These are phyloP conservation scores for Pangasius mekongensis DNA, from an alignment of 2,797 vertebrate species.

Conservation along the genomic window DNA sequence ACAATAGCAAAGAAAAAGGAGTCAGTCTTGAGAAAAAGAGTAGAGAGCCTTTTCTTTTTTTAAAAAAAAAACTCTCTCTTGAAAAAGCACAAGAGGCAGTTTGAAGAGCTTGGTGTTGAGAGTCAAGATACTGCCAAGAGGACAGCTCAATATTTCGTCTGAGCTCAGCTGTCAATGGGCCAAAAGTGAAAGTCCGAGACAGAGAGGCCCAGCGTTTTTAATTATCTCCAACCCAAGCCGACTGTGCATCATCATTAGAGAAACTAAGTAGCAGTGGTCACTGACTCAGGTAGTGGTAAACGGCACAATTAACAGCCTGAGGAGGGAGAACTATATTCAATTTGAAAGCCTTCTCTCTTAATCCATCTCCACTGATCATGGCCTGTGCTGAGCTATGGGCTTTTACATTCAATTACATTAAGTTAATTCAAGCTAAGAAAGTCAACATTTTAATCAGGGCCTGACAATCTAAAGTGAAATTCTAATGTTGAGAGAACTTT, in stretches of 20 bases:
- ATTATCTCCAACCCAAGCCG: conserved; percentile 95
- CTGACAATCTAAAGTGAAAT: conserved; percentile 80
- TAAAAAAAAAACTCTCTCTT: conserved; percentile 13
- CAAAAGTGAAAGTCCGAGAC: conserved; percentile 75
- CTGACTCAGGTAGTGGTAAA: conserved; percentile 99
- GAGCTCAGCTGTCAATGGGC: conserved; percentile 76
- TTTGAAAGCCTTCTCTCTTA: conserved; percentile 99
- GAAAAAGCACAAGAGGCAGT: conserved; percentile 65
- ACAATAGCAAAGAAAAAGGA: conserved; percentile 19
- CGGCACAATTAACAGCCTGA: conserved; percentile 97
- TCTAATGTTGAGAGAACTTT: conserved; percentile 62
- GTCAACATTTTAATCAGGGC: conserved; percentile 99
- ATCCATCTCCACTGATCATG: conserved; percentile 99
- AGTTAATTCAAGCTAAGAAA: conserved; percentile 99
- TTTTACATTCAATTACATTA: conserved; percentile 99
- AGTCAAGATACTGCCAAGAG: conserved; percentile 69
- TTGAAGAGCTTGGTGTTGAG: conserved; percentile 64
- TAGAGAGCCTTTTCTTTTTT: conserved; percentile 29
- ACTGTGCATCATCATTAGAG: conserved; percentile 99
- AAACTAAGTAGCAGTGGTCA: conserved; percentile 99
- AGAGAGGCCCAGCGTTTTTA: conserved; percentile 81
- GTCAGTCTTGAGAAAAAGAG: conserved; percentile 47
- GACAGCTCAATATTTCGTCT: conserved; percentile 82
- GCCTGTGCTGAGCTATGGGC: conserved; percentile 90
- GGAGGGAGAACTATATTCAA: conserved; percentile 97